These are phyloP conservation scores for Eidolon dupreanum DNA, from an alignment of 2,797 vertebrate genomes.

Conservation along the genomic window DNA sequence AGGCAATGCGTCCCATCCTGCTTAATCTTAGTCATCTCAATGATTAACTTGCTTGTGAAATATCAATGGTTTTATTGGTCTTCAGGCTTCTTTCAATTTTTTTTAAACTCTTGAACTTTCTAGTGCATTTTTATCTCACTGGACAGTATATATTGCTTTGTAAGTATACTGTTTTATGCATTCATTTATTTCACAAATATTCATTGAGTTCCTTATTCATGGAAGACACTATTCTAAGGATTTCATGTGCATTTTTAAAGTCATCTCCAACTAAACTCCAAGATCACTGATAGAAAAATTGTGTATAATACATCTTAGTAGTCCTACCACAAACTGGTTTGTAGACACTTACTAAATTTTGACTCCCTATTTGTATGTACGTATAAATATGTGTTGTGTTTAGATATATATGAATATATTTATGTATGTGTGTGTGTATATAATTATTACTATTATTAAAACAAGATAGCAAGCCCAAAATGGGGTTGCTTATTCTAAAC, in stretches of 20 bases:
- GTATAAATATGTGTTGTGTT: neutral
- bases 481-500: neutral
- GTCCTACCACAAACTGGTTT: neutral
- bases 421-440: too few relatives aligned
- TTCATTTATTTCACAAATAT: neutral
- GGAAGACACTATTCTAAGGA: neutral
- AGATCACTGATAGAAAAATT: neutral
- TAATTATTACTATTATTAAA: neutral
- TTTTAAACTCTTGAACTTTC: neutral
- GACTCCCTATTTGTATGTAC: neutral
- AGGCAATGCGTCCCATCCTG: fast-evolving
- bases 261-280: neutral
- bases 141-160: neutral
- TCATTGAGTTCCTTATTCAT: neutral
- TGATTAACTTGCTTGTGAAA: neutral
- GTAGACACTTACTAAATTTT: neutral
- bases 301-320: neutral
- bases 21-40: neutral
- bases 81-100: neutral
- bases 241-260: neutral
- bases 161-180: neutral
- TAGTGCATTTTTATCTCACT: neutral
- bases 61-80: neutral
- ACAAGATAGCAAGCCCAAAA: neutral
- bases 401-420: neutral